phyloP scores from a whole-genome alignment of 2,113 vertebrate genomes.

The Solea senegalensis region DNA sequence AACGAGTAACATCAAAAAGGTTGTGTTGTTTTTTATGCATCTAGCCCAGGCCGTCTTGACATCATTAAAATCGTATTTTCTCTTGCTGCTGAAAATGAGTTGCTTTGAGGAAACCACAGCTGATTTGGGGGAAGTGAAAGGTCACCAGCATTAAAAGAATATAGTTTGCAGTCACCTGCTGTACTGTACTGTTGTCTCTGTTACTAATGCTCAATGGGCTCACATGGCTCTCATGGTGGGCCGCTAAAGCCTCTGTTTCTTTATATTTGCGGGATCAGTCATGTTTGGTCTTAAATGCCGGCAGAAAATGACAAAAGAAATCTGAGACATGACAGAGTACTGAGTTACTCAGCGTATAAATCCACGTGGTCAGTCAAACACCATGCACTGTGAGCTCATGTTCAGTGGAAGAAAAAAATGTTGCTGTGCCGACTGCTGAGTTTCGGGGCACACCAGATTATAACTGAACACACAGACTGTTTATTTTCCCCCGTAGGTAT shows the following conservation, averaged over 20 bases:
- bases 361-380: conserved; percentile 55
- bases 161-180: background rate
- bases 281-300: conserved; percentile 41
- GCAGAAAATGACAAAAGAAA: conserved; percentile 33
- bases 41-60: conserved; percentile 5
- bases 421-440: conserved; percentile 12
- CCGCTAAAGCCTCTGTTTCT: conserved; percentile 53
- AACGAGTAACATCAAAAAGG: conserved; percentile 17
- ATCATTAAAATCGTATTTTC: conserved; percentile 22
- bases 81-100: conserved; percentile 6
- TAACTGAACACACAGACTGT: conserved; percentile 24
- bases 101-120: background rate
- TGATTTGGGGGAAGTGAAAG: conserved; percentile 5
- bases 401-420: conserved; percentile 48
- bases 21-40: conserved; percentile 11
- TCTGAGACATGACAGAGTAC: conserved; percentile 40
- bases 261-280: conserved; percentile 42
- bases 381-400: conserved; percentile 55
- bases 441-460: background rate
- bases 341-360: conserved; percentile 41
- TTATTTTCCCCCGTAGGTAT: conserved; percentile 48
- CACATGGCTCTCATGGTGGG: conserved; percentile 46
- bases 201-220: conserved; percentile 26
- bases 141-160: background rate
- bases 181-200: background rate